Conservation (phyloP, 1,140 invertebrate species). For the Littorina saxatilis region DNA sequence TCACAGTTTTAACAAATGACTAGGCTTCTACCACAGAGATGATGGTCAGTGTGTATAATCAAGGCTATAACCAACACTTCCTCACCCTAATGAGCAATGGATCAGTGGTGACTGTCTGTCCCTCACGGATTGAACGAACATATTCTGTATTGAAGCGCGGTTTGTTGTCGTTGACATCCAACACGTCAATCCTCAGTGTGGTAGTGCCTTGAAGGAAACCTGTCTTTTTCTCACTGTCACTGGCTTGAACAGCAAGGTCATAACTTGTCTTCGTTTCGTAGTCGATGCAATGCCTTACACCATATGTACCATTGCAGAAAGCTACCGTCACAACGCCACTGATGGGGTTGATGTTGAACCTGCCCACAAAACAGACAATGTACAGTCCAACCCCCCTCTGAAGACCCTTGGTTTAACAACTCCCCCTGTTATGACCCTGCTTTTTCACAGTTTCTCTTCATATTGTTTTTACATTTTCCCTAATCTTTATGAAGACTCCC, state of each 20-base stretch:
- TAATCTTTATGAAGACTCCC: no score
- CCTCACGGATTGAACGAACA: conserved; percentile 89
- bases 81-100: conserved; percentile 42
- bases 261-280: conserved; percentile 90
- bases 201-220: conserved; percentile 83
- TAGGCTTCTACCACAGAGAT: no score
- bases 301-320: conserved; percentile 82
- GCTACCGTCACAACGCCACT: conserved; percentile 90
- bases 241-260: conserved; percentile 90
- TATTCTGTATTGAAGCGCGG: conserved; percentile 87
- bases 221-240: conserved; percentile 84
- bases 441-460: no score
- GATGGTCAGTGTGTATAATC: no score
- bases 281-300: conserved; percentile 86
- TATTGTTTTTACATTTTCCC: no score
- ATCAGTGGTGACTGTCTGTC: conserved; percentile 77
- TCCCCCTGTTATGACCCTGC: no score
- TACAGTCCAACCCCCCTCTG: no score
- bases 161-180: conserved; percentile 91
- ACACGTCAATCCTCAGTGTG: conserved; percentile 86
- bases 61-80: no score
- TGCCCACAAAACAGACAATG: conserved; percentile 55
- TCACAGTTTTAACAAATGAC: no score
- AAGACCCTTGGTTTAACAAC: no score
- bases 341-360: conserved; percentile 86